Conservation (phyloP, 2,888 invertebrate species). For the Xylota segnis region DNA sequence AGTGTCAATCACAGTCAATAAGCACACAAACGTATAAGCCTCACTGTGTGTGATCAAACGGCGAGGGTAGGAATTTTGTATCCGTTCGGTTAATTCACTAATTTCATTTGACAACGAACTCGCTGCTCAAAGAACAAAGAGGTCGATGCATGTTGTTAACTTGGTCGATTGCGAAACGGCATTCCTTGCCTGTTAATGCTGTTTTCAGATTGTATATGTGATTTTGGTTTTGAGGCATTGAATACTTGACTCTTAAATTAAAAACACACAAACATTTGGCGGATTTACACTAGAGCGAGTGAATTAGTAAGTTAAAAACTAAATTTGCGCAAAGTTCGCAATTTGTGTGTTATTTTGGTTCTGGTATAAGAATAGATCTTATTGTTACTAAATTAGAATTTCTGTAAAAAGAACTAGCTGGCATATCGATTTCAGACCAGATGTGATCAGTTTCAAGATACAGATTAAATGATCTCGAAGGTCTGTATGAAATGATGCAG, state of each 20-base stretch:
- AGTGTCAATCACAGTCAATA: slow-evolving; percentile 70
- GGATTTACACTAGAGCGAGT: background rate
- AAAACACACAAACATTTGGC: background rate
- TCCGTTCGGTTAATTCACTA: slow-evolving; percentile 63
- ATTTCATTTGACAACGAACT: slow-evolving; percentile 70
- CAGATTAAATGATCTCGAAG: no score
- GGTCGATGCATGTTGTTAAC: slow-evolving; percentile 70
- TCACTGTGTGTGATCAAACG: slow-evolving; percentile 50
- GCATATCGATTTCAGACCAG: no score
- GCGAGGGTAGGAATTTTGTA: slow-evolving; percentile 65
- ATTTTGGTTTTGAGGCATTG: slow-evolving; percentile 12
- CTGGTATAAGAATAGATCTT: no score
- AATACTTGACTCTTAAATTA: slow-evolving; percentile 1
- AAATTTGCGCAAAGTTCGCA: background rate
- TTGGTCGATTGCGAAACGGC: slow-evolving; percentile 60
- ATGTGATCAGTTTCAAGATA: no score
- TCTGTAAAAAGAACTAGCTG: no score
- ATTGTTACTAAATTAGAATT: no score
- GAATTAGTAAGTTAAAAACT: background rate
- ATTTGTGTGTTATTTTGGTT: background rate
- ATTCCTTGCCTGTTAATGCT: slow-evolving; percentile 52
- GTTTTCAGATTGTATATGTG: slow-evolving; percentile 26
- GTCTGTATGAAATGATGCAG: no score
- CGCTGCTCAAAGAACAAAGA: slow-evolving; percentile 69
- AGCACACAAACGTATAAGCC: slow-evolving; percentile 12